These are phyloP conservation scores for Tipula lateralis DNA, from an alignment of 2,888 invertebrate genomes.

Conservation along the genomic window DNA sequence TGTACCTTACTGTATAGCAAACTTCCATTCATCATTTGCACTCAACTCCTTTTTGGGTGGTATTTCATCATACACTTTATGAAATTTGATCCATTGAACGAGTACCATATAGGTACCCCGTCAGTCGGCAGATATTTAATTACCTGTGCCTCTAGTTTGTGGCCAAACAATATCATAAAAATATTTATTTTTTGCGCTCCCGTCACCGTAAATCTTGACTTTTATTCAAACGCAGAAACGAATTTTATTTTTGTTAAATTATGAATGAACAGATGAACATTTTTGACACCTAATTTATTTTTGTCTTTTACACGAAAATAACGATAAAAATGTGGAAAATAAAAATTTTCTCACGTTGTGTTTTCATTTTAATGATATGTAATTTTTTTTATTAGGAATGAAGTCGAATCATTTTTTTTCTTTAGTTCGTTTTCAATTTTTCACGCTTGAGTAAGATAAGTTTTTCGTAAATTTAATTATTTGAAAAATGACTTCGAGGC, in stretches of 20 bases:
- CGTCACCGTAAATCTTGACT: not conserved
- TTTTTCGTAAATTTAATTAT: not conserved
- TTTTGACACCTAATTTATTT: constrained; percentile 24
- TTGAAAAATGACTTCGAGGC: not conserved
- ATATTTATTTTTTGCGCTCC: not conserved
- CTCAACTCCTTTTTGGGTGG: too few relatives aligned
- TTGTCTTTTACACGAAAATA: not conserved
- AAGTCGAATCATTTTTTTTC: too few relatives aligned
- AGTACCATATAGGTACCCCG: too few relatives aligned
- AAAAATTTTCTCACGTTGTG: constrained; percentile 24
- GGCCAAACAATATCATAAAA: not conserved
- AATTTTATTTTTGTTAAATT: not conserved
- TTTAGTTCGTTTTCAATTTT: not conserved
- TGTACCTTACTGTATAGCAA: too few relatives aligned
- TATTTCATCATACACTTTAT: too few relatives aligned
- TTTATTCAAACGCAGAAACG: not conserved
- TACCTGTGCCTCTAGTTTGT: not conserved
- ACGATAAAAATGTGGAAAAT: not conserved
- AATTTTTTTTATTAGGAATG: not conserved
- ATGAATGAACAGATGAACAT: constrained; percentile 1
- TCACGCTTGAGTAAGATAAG: not conserved
- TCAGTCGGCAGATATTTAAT: not conserved
- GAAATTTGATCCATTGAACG: too few relatives aligned
- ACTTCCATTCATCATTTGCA: too few relatives aligned
- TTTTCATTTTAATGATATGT: constrained; percentile 11